Percentiles rank a stretch among this genome's conserved stretches.
Conservation (phyloP, 2,113 vertebrate genomes). For the Blennius ocellaris region DNA sequence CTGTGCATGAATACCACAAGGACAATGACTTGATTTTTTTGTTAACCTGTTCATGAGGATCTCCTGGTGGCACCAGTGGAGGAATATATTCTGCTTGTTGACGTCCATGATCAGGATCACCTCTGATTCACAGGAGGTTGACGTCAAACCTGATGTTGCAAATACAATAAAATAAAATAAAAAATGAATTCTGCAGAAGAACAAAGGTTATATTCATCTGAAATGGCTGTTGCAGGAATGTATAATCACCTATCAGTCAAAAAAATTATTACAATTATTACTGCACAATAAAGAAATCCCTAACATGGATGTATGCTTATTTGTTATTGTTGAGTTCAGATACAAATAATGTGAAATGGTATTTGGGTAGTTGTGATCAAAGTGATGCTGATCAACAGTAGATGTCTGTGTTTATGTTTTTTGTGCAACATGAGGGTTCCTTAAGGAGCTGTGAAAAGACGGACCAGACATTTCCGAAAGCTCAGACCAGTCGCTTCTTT, state of each 20-base stretch:
- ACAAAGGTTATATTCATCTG: background rate
- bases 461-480: slow-evolving; percentile 46
- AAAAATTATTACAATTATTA: background rate
- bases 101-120: no score
- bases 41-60: no score
- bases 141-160: no score
- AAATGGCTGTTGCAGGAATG: background rate
- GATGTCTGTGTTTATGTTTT: slow-evolving; percentile 30
- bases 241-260: background rate
- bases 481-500: slow-evolving; percentile 65
- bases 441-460: slow-evolving; percentile 40
- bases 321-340: no score
- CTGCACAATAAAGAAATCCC: background rate
- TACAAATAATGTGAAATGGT: no score
- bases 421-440: slow-evolving; percentile 29
- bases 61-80: no score
- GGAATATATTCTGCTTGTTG: no score
- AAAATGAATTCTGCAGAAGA: background rate
- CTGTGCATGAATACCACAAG: no score
- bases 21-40: no score
- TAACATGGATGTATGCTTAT: no score
- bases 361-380: slow-evolving; percentile 10
- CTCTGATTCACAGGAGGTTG: no score
- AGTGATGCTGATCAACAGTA: background rate
- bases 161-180: no score